Percentiles rank a stretch among this genome's conserved stretches.
phyloP scores from a whole-genome alignment of 2,888 invertebrate species.

The Pachymerium ferrugineum region DNA sequence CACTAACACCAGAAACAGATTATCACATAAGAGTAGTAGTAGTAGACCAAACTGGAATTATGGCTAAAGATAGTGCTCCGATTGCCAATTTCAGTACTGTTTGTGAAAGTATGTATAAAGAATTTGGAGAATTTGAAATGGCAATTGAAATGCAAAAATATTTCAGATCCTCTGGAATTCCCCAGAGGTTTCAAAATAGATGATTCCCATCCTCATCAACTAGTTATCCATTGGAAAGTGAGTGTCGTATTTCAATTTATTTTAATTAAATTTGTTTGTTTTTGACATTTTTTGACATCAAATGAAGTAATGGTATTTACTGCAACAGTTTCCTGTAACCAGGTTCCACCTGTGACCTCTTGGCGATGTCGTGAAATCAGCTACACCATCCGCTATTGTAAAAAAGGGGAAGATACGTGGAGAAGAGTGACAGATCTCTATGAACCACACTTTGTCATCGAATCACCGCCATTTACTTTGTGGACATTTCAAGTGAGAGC shows the following conservation, averaged over 20 bases:
- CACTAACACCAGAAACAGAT: constrained; percentile 24
- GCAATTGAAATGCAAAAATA: background rate
- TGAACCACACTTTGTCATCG: constrained; percentile 6
- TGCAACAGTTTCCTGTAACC: constrained; percentile 24
- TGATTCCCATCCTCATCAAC: background rate
- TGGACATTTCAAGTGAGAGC: constrained; percentile 29
- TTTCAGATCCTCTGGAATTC: constrained; percentile 23
- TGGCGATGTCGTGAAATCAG: constrained; percentile 30
- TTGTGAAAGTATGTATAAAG: constrained; percentile 18
- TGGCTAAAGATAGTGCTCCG: constrained; percentile 16
- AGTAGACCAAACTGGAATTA: background rate
- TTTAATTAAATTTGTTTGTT: background rate
- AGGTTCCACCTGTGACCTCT: constrained; percentile 4
- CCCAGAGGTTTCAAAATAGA: constrained; percentile 14
- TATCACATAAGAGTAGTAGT: constrained; percentile 20
- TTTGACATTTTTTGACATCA: background rate
- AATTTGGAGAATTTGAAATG: background rate
- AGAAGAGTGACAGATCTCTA: constrained; percentile 18
- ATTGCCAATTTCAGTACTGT: constrained; percentile 28
- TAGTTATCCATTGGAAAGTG: constrained; percentile 24
- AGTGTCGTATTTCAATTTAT: background rate
- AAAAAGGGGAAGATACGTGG: background rate
- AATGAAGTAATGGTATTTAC: constrained; percentile 13
- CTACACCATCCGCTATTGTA: constrained; percentile 29
- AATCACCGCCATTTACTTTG: constrained; percentile 26